phyloP scores from a whole-genome alignment of 1,140 invertebrate species.

The Achatina immaculata region DNA sequence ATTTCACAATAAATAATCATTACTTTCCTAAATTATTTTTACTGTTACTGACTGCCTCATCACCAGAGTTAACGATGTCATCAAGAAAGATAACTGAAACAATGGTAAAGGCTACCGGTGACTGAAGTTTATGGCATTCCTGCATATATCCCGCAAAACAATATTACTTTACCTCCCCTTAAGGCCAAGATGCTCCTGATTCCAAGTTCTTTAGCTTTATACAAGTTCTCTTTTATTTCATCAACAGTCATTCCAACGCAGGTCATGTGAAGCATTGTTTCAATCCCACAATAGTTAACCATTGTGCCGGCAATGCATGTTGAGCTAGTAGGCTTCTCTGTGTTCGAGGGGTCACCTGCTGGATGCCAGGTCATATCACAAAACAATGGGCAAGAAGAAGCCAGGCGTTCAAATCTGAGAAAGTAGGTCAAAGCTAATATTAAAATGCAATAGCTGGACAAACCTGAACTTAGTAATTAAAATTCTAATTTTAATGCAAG shows the following conservation, averaged over 20 bases:
- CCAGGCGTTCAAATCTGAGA: conserved; percentile 74
- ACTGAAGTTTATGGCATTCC: no score
- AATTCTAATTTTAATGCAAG: not conserved
- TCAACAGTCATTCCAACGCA: conserved; percentile 72
- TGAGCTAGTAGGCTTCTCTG: conserved; percentile 76
- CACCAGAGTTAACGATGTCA: no score
- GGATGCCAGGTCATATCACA: conserved; percentile 80
- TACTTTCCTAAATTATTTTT: no score
- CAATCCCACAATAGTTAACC: conserved; percentile 76
- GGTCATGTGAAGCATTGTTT: conserved; percentile 79
- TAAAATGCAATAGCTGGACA: not conserved
- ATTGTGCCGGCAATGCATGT: conserved; percentile 76
- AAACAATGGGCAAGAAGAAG: conserved; percentile 75
- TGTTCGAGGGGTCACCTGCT: conserved; percentile 75
- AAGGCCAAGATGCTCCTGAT: conserved; percentile 77
- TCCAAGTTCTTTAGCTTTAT: conserved; percentile 75
- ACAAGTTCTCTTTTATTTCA: conserved; percentile 72
- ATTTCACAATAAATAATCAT: no score
- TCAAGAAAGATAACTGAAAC: no score
- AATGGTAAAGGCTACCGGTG: no score
- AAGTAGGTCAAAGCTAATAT: not conserved
- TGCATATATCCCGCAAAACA: no score
- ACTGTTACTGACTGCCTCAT: no score
- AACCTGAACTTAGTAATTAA: not conserved
- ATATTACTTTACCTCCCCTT: conserved; percentile 75